phyloP scores from a whole-genome alignment of 2,113 vertebrate species.

The Muntiacus muntjak region DNA sequence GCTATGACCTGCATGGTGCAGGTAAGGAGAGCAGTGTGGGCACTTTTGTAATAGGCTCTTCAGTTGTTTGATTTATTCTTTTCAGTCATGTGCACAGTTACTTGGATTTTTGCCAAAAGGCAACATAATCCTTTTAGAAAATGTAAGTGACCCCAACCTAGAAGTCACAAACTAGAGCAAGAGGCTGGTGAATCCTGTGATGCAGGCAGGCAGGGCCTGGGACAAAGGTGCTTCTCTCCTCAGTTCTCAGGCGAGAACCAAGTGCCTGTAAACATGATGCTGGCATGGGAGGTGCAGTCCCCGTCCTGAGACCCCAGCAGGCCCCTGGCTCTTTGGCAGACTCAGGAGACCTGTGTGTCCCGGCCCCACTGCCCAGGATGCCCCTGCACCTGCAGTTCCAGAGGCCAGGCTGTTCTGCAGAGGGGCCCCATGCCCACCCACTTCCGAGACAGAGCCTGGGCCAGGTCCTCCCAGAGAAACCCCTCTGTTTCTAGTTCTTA shows the following conservation, averaged over 20 bases:
- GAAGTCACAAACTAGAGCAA: neutral
- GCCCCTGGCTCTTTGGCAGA: neutral
- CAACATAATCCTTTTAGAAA: neutral
- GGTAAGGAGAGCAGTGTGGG: rapidly evolving
- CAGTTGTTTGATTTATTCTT: neutral
- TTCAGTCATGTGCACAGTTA: neutral
- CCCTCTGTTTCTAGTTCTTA: neutral
- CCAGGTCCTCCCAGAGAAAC: neutral
- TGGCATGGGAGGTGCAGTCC: rapidly evolving
- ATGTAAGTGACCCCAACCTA: neutral
- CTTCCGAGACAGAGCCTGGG: rapidly evolving
- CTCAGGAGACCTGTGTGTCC: neutral
- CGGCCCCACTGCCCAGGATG: rapidly evolving
- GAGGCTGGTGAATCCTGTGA: rapidly evolving
- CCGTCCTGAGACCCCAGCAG: neutral
- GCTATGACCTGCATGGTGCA: rapidly evolving
- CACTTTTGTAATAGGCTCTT: neutral
- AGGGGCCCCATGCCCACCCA: neutral
- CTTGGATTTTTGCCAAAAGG: neutral
- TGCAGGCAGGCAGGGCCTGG: rapidly evolving
- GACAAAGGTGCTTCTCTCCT: rapidly evolving
- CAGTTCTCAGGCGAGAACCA: neutral
- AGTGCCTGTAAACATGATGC: neutral
- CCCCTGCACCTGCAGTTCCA: neutral
- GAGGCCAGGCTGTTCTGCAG: neutral